Conservation (phyloP, 2,797 vertebrate genomes). For the Pseudopleuronectes americanus region DNA sequence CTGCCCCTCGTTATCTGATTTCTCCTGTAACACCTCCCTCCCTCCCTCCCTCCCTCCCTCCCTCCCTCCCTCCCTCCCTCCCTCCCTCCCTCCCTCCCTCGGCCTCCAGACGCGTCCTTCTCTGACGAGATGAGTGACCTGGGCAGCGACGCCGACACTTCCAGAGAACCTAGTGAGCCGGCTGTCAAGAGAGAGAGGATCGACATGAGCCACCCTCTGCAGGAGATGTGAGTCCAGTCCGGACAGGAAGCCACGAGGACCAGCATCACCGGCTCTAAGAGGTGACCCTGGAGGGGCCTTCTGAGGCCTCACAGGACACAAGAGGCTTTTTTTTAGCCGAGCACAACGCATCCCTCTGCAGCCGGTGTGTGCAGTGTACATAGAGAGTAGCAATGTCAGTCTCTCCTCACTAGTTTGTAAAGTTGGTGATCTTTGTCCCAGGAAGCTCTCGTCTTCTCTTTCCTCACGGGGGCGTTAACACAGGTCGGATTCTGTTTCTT, state of each 20-base stretch:
- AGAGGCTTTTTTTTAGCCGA: neutral
- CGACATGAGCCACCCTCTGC: constrained; percentile 90
- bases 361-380: constrained; percentile 68
- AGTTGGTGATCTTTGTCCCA: constrained; percentile 26
- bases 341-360: constrained; percentile 32
- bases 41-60: neutral
- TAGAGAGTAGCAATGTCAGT: constrained; percentile 59
- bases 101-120: constrained; percentile 82
- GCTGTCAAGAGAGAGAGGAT: constrained; percentile 93
- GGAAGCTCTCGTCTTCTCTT: constrained; percentile 42
- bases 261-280: constrained; percentile 11
- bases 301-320: neutral
- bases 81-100: neutral
- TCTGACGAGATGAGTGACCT: constrained; percentile 89
- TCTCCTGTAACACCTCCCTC: neutral
- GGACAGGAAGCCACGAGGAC: constrained; percentile 9
- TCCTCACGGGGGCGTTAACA: constrained; percentile 57
- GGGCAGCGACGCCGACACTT: constrained; percentile 82
- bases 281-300: constrained; percentile 10
- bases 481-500: constrained; percentile 50
- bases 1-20: neutral
- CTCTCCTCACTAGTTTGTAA: constrained; percentile 46
- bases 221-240: constrained; percentile 87
- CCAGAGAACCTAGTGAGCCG: constrained; percentile 84
- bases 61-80: constrained; percentile 52